Evolutionary conservation across 2,113 vertebrate species (phyloP), one percentile per base, ranked within the genome.

Genomic region (Gopherus flavomarginatus): DNA sequence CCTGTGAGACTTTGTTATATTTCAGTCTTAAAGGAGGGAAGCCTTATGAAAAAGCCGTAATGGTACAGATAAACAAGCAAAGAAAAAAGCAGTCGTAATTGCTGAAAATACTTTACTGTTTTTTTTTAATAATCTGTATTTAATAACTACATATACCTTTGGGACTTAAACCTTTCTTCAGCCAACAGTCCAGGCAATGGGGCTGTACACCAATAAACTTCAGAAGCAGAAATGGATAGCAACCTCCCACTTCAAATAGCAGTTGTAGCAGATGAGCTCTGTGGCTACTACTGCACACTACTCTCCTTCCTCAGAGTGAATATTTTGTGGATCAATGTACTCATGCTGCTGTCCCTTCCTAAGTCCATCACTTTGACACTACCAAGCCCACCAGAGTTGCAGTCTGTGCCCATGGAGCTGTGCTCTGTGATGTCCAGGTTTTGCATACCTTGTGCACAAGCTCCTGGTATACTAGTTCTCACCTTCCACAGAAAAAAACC

Each of bases 161-260:
- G 83, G 62, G 31, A 8, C 13, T 94, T 93, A 78, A 82, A 85
- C 44, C 42, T 83, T 87, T 92, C 26, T 54, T 90, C 79, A 93
- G 29, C 92, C 38, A 88, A 29, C 5, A 81, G 94, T 81, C 83
- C 26, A 87, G 86, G 44, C n/a, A 94, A 90, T 29, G 16, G 0
- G 2, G 78, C 57, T 72, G 75, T 86, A 93, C 19, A 8, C 90
- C 86, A 84, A 53, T 65, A 91, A 44, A 21, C 38, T 2, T 7
- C 24, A 57, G 1, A 57, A 78, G 8, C 12, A 79, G 81, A 87
- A 84, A 31, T 0, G 56, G 4, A 8, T 52, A 4, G 52, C 16
- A n/a, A 0, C 2, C 44, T 88, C 35, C 86, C 69, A 11, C 78
- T 94, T 92, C 26, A 19, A 49, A 72, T 26, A 90, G 3, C 17